Conservation (phyloP, 2,888 invertebrate genomes). For the Drosophila glabriapex region DNA sequence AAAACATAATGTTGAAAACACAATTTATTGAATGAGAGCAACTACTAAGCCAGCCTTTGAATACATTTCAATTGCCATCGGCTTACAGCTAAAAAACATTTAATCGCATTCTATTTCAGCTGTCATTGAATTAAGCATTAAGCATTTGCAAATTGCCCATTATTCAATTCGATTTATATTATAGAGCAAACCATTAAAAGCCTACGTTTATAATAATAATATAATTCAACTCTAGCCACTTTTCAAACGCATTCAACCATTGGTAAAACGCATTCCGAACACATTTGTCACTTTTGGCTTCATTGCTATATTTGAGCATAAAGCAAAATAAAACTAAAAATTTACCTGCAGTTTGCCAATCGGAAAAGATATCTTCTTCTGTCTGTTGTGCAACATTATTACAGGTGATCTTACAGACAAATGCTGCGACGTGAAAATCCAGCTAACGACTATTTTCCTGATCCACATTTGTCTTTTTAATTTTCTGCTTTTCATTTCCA, state of each 20-base stretch:
- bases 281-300: constrained; percentile 22
- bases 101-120: not conserved
- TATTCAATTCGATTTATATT: not conserved
- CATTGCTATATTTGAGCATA: constrained; percentile 2
- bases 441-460: not conserved
- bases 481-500: not conserved
- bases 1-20: not conserved
- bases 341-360: constrained; percentile 6
- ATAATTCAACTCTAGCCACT: constrained; percentile 2
- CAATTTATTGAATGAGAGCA: not conserved
- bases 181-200: not conserved
- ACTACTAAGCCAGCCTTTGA: not conserved
- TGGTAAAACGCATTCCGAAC: constrained; percentile 14
- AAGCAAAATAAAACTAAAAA: constrained; percentile 19
- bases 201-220: not conserved
- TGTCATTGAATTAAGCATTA: not conserved
- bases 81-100: not conserved
- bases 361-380: not conserved
- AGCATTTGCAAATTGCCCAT: not conserved
- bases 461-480: not conserved
- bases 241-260: constrained; percentile 12
- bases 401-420: not conserved
- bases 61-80: not conserved
- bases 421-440: not conserved
- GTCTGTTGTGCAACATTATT: not conserved